Evolutionary conservation across 2,888 invertebrate species (phyloP), one percentile per base, ranked within the genome.

Genomic region (Nephrotoma flavescens): DNA sequence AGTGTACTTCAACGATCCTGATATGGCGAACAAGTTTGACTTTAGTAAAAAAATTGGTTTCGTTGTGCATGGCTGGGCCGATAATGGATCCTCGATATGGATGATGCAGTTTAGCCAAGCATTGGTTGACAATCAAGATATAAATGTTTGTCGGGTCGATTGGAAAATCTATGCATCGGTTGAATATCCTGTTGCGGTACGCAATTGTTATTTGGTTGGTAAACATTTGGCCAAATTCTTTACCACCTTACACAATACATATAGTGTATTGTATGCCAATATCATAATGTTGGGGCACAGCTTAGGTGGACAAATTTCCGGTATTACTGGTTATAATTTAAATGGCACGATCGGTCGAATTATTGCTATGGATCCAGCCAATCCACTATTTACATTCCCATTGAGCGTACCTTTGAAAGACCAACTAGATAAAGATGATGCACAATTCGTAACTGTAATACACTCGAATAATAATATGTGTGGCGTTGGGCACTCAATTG

Each of bases 281-380:
- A 89, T 91, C 3, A 91, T 91, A 42, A 87, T 91, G 19, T 90
- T 91, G 11, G 91, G 91, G 6, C 91, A 91, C 44, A 91, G 91
- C 86, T 88, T 91, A 86, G 91, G 91, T 3, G 91, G 91, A 41
- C 91, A 91, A 89, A 91, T 91, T 4, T 91, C 90, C 6, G 91
- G 91, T 0, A 90, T 90, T 88, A 90, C 91, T 0, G 91, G 91
- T 0, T 88, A 90, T 4, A 89, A 89, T 83, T 88, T 91, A 3
- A 88, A 89, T 41, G 90, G 91, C 0, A 87, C 89, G 87, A 88
- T 91, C 84, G 91, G 91, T 87, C 90, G 91, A 88, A 91, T 91
- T 87, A 91, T 91, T 87, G 91, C 91, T 7, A 88, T 91, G 86
- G 91, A 91, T 89, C 92, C 91, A 83, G 91, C 92, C 1, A 91